Base-by-base conservation (phyloP, 92 coral and sea anemone species). In the Phenganax subtilis region DNA sequence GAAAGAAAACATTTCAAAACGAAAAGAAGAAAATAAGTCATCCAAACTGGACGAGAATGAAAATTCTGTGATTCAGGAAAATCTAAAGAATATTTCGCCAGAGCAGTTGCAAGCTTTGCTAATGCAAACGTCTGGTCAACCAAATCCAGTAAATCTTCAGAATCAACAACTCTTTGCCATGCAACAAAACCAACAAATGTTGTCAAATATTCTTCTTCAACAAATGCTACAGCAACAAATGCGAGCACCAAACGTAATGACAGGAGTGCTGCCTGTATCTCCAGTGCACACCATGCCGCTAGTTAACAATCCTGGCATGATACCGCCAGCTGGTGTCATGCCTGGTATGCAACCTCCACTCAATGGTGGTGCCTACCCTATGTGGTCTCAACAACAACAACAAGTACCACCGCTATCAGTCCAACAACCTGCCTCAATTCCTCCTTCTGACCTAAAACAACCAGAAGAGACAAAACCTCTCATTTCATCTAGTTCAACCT, bases 211-310 rank as follows among this genome's bases (percentile, higher is more conserved):
- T 37, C 74, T 79, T 51, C 57, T 79, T 51, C 83, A 79, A 54
- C 83, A 79, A 54, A 79, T 79, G 83, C 58, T 79, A 47, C 59
- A 79, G 54, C 83, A 79, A 10, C 83, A 79, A 79, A 79, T 79
- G 83, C 55, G 60, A 57, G 12, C 44, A 59, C 67, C 81, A 5
- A 25, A 52, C 16, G 9, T 56, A 47, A 28, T 20, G 31, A 12
- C 54, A 12, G 82, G 51, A 27, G 71, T 59, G n/a, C 30, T 17
- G 54, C 20, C 61, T 63, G 20, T 53, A 28, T 68, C 73, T 44
- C 55, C 55, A 1, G 7, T 59, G 61, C 80, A 75, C 47, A 51
- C 73, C 7, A 29, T 68, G 73, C 73, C 31, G 53, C 70, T 20
- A 10, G 74, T 20, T 0, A 20, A 20, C 25, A 20, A 20, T 20